Evolutionary conservation across 1,140 invertebrate genomes (phyloP).

Genomic region (Micrasema minimum): DNA sequence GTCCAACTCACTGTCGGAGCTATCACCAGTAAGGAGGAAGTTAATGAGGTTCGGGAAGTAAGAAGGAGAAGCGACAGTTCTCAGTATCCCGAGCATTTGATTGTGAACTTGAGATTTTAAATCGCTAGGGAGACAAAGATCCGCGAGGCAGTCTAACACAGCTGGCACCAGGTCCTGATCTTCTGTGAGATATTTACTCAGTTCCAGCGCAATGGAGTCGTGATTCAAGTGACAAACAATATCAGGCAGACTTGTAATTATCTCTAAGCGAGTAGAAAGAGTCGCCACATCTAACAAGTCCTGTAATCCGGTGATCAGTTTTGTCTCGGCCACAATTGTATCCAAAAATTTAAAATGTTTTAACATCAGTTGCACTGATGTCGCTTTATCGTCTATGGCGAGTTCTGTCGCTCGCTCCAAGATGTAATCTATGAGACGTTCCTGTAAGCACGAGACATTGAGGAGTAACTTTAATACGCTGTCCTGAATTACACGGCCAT

Average conservation of each 20-base stretch:
- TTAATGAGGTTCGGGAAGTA: constrained; percentile 64
- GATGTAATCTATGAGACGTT: constrained; percentile 59
- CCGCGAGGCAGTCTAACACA: constrained; percentile 62
- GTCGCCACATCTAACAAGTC: constrained; percentile 60
- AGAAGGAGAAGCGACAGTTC: constrained; percentile 57
- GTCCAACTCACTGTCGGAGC: constrained; percentile 57
- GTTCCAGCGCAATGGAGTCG: constrained; percentile 60
- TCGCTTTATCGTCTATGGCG: constrained; percentile 58
- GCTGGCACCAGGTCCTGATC: constrained; percentile 62
- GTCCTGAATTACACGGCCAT: constrained; percentile 55
- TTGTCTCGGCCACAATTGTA: constrained; percentile 57
- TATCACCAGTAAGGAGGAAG: constrained; percentile 59
- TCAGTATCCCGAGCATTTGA: constrained; percentile 60
- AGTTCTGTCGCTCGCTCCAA: constrained; percentile 61
- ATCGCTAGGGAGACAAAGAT: constrained; percentile 60
- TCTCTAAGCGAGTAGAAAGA: constrained; percentile 61
- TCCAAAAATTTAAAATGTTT: constrained; percentile 61
- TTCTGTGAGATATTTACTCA: constrained; percentile 60
- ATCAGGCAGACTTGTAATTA: constrained; percentile 64
- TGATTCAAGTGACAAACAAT: constrained; percentile 62
- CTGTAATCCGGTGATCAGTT: constrained; percentile 59
- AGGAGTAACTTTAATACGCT: constrained; percentile 62
- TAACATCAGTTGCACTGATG: constrained; percentile 61
- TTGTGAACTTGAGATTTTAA: constrained; percentile 60
- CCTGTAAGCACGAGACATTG: constrained; percentile 59